These are phyloP conservation scores for Azemiops feae DNA, from an alignment of 2,113 vertebrate genomes.

Conservation along the genomic window DNA sequence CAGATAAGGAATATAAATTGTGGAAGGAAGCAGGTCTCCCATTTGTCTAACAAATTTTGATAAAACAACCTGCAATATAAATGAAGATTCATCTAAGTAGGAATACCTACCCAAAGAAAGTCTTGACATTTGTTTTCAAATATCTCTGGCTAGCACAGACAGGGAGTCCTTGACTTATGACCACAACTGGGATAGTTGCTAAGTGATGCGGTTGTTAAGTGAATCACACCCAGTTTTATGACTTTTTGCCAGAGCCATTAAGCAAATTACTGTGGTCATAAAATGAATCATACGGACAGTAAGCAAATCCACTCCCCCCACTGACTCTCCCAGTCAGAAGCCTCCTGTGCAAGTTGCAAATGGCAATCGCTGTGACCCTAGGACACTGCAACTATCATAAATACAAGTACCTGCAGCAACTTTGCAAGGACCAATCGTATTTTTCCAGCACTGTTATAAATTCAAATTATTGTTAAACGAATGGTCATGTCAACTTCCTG, in stretches of 20 bases:
- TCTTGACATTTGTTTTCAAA: background rate
- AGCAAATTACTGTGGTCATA: background rate
- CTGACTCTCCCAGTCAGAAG: background rate
- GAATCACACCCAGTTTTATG: background rate
- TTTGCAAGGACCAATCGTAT: background rate
- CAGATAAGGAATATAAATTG: conserved; percentile 93
- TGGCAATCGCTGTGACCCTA: background rate
- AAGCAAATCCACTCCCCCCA: background rate
- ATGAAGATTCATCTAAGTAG: conserved; percentile 34
- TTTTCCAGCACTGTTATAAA: background rate
- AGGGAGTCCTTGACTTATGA: background rate
- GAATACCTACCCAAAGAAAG: background rate
- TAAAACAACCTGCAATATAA: conserved; percentile 85
- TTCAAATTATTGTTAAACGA: background rate
- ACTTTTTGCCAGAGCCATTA: background rate
- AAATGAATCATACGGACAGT: background rate
- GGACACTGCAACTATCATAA: background rate
- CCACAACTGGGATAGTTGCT: background rate
- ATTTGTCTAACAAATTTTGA: conserved; percentile 99
- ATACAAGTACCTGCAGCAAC: background rate
- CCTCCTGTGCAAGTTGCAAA: background rate
- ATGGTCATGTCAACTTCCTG: background rate
- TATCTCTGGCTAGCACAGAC: background rate
- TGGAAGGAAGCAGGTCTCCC: conserved; percentile 93
- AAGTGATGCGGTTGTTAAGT: background rate